These are phyloP conservation scores for Spheniscus mendiculus DNA, from an alignment of 2,113 vertebrate genomes.

Conservation along the genomic window DNA sequence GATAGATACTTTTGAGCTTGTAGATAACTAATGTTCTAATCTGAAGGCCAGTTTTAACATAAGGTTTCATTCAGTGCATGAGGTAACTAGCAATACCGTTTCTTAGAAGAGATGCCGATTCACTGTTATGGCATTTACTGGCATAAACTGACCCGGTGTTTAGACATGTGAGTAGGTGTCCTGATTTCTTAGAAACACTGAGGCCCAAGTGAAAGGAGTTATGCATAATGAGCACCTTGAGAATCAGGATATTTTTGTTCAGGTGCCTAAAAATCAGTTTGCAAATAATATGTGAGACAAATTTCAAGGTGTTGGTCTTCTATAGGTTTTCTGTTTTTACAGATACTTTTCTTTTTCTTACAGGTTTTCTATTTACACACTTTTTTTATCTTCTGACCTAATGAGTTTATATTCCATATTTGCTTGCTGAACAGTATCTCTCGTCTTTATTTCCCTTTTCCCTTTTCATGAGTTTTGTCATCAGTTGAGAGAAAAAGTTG, in stretches of 20 bases:
- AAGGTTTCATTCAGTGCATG: neutral
- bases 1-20: neutral
- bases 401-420: neutral
- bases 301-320: neutral
- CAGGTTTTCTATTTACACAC: neutral
- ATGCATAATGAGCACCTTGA: neutral
- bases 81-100: neutral
- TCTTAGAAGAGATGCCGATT: neutral
- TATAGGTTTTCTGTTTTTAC: neutral
- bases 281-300: neutral
- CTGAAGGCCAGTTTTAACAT: neutral
- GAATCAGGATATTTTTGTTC: neutral
- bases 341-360: neutral
- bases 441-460: neutral
- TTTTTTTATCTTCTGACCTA: neutral
- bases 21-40: neutral
- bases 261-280: neutral
- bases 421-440: neutral
- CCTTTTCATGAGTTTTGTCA: neutral
- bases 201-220: neutral
- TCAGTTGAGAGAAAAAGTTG: neutral
- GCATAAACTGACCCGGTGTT: neutral
- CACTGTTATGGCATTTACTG: neutral
- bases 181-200: conserved; percentile 12
- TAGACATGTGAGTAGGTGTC: neutral